A percentile compares a stretch with the other conserved stretches of the same genome.
Evolutionary conservation across 2,113 vertebrate species (phyloP).

Genomic region (Delphinapterus leucas): DNA sequence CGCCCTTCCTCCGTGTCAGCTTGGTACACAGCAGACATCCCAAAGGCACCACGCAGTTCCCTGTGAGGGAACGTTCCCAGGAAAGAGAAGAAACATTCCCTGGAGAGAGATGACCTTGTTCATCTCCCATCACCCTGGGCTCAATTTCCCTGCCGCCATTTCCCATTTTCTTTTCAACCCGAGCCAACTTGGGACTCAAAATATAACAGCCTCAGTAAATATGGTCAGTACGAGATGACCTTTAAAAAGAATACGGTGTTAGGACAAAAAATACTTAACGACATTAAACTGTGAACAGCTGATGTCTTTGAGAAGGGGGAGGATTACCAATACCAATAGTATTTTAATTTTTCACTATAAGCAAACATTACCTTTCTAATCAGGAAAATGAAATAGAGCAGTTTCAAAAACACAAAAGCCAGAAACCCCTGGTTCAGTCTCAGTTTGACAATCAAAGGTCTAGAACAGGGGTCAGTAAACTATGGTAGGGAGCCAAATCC

Average conservation of each 20-base stretch:
- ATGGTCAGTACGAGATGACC: background rate
- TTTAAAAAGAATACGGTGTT: background rate
- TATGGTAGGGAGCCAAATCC: rapidly evolving
- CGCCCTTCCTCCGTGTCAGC: background rate
- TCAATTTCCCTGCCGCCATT: background rate
- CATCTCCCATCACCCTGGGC: background rate
- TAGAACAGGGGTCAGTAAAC: background rate
- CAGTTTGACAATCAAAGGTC: background rate
- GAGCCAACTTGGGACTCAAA: background rate
- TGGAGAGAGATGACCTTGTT: background rate
- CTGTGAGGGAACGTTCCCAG: background rate
- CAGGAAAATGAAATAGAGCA: background rate
- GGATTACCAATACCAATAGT: rapidly evolving
- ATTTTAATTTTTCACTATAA: background rate
- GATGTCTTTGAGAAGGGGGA: background rate
- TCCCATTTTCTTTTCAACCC: background rate
- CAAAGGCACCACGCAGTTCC: background rate
- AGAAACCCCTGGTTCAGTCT: background rate
- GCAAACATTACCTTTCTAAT: conserved; percentile 13
- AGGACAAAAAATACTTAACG: background rate
- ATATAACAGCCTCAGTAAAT: background rate
- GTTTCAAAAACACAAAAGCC: background rate
- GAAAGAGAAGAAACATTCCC: background rate
- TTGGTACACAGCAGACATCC: no score
- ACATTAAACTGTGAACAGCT: background rate